Percentiles rank a stretch among this genome's conserved stretches.
Conservation (phyloP, 2,888 invertebrate genomes). For the Itoplectis maculator region DNA sequence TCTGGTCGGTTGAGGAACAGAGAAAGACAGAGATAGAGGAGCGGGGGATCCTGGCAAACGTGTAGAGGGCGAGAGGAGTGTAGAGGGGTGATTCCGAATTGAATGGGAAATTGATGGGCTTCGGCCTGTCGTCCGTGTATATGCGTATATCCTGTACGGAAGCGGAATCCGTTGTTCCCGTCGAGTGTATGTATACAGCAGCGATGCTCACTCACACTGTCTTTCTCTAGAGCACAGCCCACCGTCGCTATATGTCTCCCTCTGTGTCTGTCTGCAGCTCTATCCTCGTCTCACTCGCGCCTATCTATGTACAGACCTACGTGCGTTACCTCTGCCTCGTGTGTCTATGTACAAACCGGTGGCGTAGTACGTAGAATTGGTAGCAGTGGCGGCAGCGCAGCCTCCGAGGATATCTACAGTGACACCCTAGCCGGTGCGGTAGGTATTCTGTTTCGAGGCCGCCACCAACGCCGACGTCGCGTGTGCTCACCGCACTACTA, state of each 20-base stretch:
- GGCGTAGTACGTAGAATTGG: conserved; percentile 44
- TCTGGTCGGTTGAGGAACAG: no score
- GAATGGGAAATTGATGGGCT: conserved; percentile 81
- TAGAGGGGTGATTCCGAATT: conserved; percentile 74
- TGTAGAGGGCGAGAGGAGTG: conserved; percentile 7
- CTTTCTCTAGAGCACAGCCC: conserved; percentile 18
- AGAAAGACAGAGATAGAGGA: no score
- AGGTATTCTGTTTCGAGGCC: conserved; percentile 49
- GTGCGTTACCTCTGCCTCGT: background rate
- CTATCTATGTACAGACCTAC: conserved; percentile 24
- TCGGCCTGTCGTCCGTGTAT: conserved; percentile 77
- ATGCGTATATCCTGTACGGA: conserved; percentile 76
- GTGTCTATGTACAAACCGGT: no score
- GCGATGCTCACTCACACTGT: conserved; percentile 37
- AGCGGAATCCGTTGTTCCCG: conserved; percentile 77
- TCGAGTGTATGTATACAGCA: conserved; percentile 72
- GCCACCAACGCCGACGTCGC: background rate
- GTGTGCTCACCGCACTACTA: conserved; percentile 29
- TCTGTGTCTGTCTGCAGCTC: background rate
- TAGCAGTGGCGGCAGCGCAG: background rate
- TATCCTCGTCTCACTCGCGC: conserved; percentile 4
- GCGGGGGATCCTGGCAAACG: conserved; percentile 12
- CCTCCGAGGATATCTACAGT: conserved; percentile 39
- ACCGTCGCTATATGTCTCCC: background rate
- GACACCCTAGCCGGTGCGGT: conserved; percentile 55